A percentile compares a stretch with the other conserved stretches of the same genome.
Evolutionary conservation across 2,888 invertebrate species (phyloP).

Genomic region (Hyposoter dolosus): DNA sequence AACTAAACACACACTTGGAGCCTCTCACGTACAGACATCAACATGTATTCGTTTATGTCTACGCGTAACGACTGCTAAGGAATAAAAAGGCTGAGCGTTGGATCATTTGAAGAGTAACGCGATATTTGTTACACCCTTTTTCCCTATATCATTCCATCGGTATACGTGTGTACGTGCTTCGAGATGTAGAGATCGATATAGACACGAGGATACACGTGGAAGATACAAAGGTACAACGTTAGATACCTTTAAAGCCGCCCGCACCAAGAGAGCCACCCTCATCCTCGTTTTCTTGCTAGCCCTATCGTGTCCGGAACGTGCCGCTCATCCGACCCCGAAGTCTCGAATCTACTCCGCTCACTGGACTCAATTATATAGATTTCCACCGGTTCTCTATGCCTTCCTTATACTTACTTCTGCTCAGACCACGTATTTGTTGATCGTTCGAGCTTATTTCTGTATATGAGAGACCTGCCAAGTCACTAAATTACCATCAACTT

Average conservation of each 20-base stretch:
- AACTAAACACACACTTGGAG: slow-evolving; percentile 42
- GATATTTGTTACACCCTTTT: slow-evolving; percentile 13
- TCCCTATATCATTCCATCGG: neutral
- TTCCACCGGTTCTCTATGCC: slow-evolving; percentile 6
- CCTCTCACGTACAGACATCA: slow-evolving; percentile 12
- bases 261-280: slow-evolving; percentile 69
- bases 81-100: slow-evolving; percentile 11
- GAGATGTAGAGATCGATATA: neutral
- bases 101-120: neutral
- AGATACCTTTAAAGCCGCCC: slow-evolving; percentile 54
- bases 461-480: slow-evolving; percentile 3
- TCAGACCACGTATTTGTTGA: slow-evolving; percentile 20
- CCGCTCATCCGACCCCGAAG: slow-evolving; percentile 58
- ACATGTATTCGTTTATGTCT: slow-evolving; percentile 24
- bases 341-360: slow-evolving; percentile 49
- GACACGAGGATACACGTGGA: neutral
- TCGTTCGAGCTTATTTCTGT: neutral
- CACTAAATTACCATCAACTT: slow-evolving; percentile 2
- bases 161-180: neutral
- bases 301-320: slow-evolving; percentile 67
- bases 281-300: slow-evolving; percentile 56
- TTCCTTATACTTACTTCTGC: slow-evolving; percentile 19
- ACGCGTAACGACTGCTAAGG: neutral
- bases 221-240: slow-evolving; percentile 37
- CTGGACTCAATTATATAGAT: slow-evolving; percentile 43